Percentiles rank a stretch among this genome's conserved stretches.
These are phyloP conservation scores for Drosophila bunnanda DNA, from an alignment of 2,888 invertebrate genomes.

Conservation along the genomic window DNA sequence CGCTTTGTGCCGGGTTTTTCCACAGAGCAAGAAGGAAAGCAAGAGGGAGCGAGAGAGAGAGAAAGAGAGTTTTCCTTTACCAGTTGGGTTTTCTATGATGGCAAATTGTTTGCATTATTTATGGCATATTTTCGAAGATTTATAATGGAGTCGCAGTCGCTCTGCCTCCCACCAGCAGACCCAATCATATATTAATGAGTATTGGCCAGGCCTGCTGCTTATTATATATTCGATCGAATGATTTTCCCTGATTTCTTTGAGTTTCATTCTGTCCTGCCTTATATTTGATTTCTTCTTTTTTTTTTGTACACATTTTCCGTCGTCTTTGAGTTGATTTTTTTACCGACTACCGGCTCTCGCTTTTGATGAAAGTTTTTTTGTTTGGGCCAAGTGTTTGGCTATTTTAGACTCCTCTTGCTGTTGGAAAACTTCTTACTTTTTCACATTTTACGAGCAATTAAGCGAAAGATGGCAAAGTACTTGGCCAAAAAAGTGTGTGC, in stretches of 20 bases:
- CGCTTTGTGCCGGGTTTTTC: slow-evolving; percentile 38
- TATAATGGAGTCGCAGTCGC: slow-evolving; percentile 71
- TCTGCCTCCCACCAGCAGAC: slow-evolving; percentile 10
- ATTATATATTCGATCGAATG: slow-evolving; percentile 50
- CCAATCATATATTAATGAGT: slow-evolving; percentile 76
- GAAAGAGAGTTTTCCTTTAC: slow-evolving; percentile 39
- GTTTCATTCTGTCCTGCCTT: slow-evolving; percentile 11
- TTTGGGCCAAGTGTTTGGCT: slow-evolving; percentile 34
- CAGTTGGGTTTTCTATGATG: slow-evolving; percentile 54
- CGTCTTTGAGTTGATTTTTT: slow-evolving; percentile 26
- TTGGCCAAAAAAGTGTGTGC: slow-evolving; percentile 42
- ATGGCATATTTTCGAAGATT: slow-evolving; percentile 80
- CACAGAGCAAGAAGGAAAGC: neutral
- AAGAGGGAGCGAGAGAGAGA: neutral
- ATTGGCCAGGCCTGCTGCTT: slow-evolving; percentile 46
- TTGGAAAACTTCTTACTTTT: slow-evolving; percentile 41
- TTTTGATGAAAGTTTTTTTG: slow-evolving; percentile 51
- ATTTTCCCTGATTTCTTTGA: slow-evolving; percentile 16
- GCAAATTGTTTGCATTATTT: slow-evolving; percentile 78
- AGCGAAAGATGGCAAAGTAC: slow-evolving; percentile 71
- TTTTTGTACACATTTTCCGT: slow-evolving; percentile 5
- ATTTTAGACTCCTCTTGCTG: slow-evolving; percentile 16
- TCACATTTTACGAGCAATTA: slow-evolving; percentile 76
- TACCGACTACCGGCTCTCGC: neutral
- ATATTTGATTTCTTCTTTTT: slow-evolving; percentile 4